Evolutionary conservation across 2,113 vertebrate species (phyloP).

Genomic region (Erinaceus europaeus): DNA sequence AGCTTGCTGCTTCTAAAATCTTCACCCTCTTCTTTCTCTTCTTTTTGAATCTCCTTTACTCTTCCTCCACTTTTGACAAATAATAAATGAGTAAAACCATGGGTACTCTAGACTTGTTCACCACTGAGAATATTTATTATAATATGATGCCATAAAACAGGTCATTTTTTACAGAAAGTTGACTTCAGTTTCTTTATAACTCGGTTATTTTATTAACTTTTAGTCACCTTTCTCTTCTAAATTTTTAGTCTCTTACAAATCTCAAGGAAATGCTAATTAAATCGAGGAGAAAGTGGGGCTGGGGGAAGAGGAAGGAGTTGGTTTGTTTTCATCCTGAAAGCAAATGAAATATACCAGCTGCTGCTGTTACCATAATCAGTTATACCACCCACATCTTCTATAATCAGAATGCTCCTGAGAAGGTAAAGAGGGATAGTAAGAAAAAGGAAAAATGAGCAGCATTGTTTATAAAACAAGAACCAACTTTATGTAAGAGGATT

Average conservation of each 20-base stretch:
- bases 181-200: slow-evolving; percentile 56
- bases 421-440: background rate
- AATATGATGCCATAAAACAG: slow-evolving; percentile 63
- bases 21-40: slow-evolving; percentile 38
- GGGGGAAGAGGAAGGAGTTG: background rate
- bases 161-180: slow-evolving; percentile 62
- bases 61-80: slow-evolving; percentile 47
- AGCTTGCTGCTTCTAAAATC: slow-evolving; percentile 46
- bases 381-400: background rate
- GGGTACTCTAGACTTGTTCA: slow-evolving; percentile 55
- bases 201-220: slow-evolving; percentile 46
- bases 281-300: background rate
- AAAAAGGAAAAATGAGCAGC: background rate
- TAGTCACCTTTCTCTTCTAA: slow-evolving; percentile 37
- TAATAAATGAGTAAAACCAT: slow-evolving; percentile 55
- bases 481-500: background rate
- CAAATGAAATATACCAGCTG: slow-evolving; percentile 24
- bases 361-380: background rate
- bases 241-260: slow-evolving; percentile 40
- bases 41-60: slow-evolving; percentile 45
- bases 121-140: slow-evolving; percentile 67
- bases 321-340: slow-evolving; percentile 38
- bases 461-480: slow-evolving; percentile 68
- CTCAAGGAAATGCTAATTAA: background rate
- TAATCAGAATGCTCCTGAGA: background rate